Percentiles rank a stretch among this genome's conserved stretches.
phyloP scores from a whole-genome alignment of 2,113 vertebrate genomes.

The Petaurus breviceps region DNA sequence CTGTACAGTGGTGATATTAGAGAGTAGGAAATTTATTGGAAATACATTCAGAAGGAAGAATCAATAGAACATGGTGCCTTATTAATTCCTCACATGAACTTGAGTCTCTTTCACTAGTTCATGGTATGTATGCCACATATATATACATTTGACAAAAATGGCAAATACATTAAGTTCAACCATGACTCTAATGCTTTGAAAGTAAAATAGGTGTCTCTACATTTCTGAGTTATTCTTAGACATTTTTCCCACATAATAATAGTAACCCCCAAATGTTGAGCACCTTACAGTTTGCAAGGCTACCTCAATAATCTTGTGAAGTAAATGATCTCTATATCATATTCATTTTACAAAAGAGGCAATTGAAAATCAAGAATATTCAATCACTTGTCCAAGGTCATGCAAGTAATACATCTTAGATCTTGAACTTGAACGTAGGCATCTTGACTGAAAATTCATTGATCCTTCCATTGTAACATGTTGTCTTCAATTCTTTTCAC shows the following conservation, averaged over 20 bases:
- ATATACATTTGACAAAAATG: neutral
- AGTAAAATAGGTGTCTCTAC: neutral
- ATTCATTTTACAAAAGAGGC: neutral
- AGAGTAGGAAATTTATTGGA: neutral
- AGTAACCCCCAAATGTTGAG: neutral
- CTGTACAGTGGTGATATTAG: neutral
- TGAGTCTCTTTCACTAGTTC: neutral
- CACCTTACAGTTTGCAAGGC: neutral
- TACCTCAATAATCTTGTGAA: neutral
- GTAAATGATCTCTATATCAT: neutral
- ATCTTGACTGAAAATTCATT: neutral
- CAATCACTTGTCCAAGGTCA: neutral
- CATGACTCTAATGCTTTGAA: neutral
- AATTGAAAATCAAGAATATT: neutral
- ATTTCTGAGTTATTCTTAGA: neutral
- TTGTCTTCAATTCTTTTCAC: neutral
- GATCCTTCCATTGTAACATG: neutral
- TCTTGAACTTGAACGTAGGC: neutral
- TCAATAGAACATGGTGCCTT: neutral
- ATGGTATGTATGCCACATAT: neutral
- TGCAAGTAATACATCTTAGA: too few relatives aligned
- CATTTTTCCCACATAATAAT: neutral
- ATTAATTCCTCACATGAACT: neutral
- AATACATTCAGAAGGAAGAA: slow-evolving; percentile 4
- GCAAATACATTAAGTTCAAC: neutral